These are phyloP conservation scores for Hesperia comma DNA, from an alignment of 2,888 invertebrate species.

Conservation along the genomic window DNA sequence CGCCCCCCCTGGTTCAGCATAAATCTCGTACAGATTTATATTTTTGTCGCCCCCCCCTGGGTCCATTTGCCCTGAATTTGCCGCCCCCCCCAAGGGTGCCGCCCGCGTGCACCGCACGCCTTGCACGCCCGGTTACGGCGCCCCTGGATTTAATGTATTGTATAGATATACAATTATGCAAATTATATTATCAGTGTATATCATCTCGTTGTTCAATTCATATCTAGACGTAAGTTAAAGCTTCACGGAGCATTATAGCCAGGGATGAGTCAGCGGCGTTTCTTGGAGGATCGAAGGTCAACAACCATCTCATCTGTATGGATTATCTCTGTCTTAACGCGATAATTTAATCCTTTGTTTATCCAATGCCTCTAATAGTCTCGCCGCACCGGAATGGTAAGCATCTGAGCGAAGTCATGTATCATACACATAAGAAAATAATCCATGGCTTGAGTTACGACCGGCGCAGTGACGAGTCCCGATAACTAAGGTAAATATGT, in stretches of 20 bases:
- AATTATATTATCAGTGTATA: too few relatives aligned
- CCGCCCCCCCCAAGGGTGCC: too few relatives aligned
- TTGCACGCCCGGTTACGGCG: too few relatives aligned
- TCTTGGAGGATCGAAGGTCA: slow-evolving; percentile 68
- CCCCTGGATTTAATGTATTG: too few relatives aligned
- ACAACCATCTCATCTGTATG: slow-evolving; percentile 79
- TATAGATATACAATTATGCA: too few relatives aligned
- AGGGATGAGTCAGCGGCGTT: slow-evolving; percentile 45
- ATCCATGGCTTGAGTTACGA: slow-evolving; percentile 73
- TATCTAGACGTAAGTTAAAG: neutral
- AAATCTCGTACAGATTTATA: too few relatives aligned
- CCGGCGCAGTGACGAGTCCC: slow-evolving; percentile 57
- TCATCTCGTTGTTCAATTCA: neutral
- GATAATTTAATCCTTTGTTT: slow-evolving; percentile 82
- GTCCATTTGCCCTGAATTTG: too few relatives aligned
- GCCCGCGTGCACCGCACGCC: too few relatives aligned
- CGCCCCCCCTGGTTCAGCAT: too few relatives aligned
- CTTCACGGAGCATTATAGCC: slow-evolving; percentile 10
- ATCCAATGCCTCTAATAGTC: slow-evolving; percentile 80
- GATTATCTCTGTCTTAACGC: slow-evolving; percentile 79
- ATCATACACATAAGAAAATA: slow-evolving; percentile 81
- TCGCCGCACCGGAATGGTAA: slow-evolving; percentile 67
- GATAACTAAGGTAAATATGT: slow-evolving; percentile 57
- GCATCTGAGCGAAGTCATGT: slow-evolving; percentile 71
- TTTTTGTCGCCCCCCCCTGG: too few relatives aligned